Conservation (phyloP, 2,888 invertebrate genomes). For the Lydus trimaculatus region DNA sequence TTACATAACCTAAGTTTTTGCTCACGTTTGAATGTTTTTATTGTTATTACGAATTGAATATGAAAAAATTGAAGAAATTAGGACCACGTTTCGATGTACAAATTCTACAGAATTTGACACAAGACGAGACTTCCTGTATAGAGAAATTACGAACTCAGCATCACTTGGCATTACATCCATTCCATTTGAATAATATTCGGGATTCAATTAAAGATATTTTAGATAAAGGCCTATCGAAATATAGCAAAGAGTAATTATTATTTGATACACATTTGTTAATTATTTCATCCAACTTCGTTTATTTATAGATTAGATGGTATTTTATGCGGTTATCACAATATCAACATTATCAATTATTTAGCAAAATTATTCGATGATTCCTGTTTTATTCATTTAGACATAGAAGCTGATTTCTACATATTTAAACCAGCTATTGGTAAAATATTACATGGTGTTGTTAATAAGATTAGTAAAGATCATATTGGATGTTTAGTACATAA, state of each 20-base stretch:
- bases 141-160: slow-evolving; percentile 63
- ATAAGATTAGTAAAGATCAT: slow-evolving; percentile 72
- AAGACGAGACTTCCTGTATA: slow-evolving; percentile 67
- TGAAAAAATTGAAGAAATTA: not conserved
- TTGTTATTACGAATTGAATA: not conserved
- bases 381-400: slow-evolving; percentile 70
- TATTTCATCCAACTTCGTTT: not conserved
- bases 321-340: slow-evolving; percentile 71
- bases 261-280: not conserved
- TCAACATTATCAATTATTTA: slow-evolving; percentile 65
- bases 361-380: slow-evolving; percentile 70
- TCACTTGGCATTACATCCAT: slow-evolving; percentile 69
- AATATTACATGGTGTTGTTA: slow-evolving; percentile 69
- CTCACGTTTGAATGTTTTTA: not conserved
- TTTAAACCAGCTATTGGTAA: slow-evolving; percentile 71
- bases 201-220: slow-evolving; percentile 68
- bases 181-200: slow-evolving; percentile 68
- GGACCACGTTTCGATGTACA: slow-evolving; percentile 59
- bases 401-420: slow-evolving; percentile 74
- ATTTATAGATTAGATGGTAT: slow-evolving; percentile 71
- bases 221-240: slow-evolving; percentile 67
- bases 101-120: slow-evolving; percentile 64
- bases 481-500: slow-evolving; percentile 74
- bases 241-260: slow-evolving; percentile 68
- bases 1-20: not conserved